A percentile compares a stretch with the other conserved stretches of the same genome.
Evolutionary conservation across 1,140 invertebrate genomes (phyloP).

Genomic region (Drosophila willistoni): DNA sequence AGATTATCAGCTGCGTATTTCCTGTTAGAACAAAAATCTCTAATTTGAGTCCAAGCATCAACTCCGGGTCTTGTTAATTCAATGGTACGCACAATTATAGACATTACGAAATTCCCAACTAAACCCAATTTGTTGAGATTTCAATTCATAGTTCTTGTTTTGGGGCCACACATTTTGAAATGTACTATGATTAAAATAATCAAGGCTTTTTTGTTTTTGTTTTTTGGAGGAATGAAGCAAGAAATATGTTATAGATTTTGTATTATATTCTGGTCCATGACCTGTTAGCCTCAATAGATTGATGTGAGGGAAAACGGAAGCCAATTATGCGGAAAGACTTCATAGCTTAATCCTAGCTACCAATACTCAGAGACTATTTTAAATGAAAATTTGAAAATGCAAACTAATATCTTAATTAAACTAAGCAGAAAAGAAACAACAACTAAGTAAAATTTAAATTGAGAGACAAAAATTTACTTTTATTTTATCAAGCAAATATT

Average conservation of each 20-base stretch:
- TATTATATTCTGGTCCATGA: slow-evolving; percentile 39
- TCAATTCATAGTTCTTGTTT: slow-evolving; percentile 32
- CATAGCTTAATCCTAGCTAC: neutral
- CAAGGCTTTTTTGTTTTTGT: slow-evolving; percentile 26
- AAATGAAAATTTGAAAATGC: neutral
- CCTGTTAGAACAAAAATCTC: slow-evolving; percentile 57
- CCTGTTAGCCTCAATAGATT: slow-evolving; percentile 43
- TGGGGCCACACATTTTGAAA: slow-evolving; percentile 66
- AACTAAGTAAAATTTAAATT: too few species aligned
- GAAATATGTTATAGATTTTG: slow-evolving; percentile 12
- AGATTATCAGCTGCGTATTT: slow-evolving; percentile 68
- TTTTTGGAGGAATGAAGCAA: neutral
- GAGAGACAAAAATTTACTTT: too few species aligned
- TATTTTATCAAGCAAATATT: too few species aligned
- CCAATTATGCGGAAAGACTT: slow-evolving; percentile 15
- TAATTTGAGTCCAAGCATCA: slow-evolving; percentile 31
- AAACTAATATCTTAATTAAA: too few species aligned
- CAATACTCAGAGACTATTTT: neutral
- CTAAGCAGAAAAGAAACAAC: too few species aligned
- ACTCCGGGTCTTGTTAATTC: slow-evolving; percentile 28
- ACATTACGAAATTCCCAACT: slow-evolving; percentile 60
- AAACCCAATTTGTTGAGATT: neutral
- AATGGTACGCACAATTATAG: slow-evolving; percentile 64
- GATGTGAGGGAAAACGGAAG: slow-evolving; percentile 15
- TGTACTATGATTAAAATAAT: slow-evolving; percentile 28